These are phyloP conservation scores for Peucedramus taeniatus DNA, from an alignment of 2,113 vertebrate genomes.

Conservation along the genomic window DNA sequence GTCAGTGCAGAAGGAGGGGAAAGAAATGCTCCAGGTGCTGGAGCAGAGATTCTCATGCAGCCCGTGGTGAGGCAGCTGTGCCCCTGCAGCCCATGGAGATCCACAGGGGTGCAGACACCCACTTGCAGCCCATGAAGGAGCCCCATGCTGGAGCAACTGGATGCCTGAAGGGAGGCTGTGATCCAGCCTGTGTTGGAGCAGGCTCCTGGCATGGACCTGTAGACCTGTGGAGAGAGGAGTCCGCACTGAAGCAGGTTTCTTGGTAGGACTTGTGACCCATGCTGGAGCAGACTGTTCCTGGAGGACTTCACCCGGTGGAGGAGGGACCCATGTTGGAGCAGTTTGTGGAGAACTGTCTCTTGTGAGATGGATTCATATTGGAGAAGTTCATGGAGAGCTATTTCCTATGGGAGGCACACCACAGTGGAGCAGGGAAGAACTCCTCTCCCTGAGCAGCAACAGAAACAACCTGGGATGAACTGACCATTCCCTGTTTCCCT, in stretches of 20 bases:
- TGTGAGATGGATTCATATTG: neutral
- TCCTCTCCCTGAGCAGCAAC: neutral
- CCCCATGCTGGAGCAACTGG: fast-evolving
- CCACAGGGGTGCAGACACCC: fast-evolving
- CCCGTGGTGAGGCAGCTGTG: neutral
- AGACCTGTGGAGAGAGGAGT: neutral
- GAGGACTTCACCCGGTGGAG: neutral
- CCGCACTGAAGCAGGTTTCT: neutral
- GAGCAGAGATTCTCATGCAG: neutral
- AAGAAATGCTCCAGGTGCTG: fast-evolving
- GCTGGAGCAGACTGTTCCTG: neutral
- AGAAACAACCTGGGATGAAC: neutral
- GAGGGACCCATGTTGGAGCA: neutral
- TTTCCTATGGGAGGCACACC: neutral
- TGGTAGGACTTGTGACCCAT: neutral
- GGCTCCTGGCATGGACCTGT: neutral
- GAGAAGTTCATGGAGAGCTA: neutral
- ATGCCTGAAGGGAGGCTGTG: neutral
- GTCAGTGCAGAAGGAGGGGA: fast-evolving
- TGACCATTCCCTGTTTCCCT: too few species aligned
- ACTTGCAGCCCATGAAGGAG: neutral
- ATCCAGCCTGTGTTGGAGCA: neutral
- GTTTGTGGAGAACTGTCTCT: neutral
- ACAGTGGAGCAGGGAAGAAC: neutral
- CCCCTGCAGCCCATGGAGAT: neutral